Conservation (phyloP, 2,113 vertebrate genomes). For the Nannospalax galili region DNA sequence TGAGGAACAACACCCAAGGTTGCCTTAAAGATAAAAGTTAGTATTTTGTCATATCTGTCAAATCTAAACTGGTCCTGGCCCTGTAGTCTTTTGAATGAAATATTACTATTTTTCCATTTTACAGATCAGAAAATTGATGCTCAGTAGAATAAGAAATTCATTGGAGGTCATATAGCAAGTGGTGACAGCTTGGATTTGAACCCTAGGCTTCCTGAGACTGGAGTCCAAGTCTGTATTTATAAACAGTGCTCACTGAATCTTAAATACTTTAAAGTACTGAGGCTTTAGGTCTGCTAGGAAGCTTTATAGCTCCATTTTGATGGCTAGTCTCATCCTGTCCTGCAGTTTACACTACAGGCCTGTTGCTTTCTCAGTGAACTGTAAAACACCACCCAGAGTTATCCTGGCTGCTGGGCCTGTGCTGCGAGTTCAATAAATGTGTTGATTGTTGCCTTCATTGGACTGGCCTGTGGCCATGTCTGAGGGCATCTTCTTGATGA, state of each 20-base stretch:
- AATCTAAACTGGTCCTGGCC: neutral
- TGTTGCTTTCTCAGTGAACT: neutral
- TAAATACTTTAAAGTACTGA: neutral
- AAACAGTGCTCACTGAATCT: neutral
- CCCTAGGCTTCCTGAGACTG: neutral
- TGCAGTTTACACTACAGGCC: neutral
- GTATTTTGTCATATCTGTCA: neutral
- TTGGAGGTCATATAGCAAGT: neutral
- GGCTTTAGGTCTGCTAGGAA: neutral
- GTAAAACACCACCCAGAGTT: neutral
- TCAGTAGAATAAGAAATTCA: neutral
- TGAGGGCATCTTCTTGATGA: no score
- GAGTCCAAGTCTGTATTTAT: neutral
- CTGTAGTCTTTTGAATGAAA: neutral
- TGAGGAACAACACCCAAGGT: no score
- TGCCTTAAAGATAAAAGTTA: neutral
- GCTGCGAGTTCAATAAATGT: slow-evolving; percentile 5
- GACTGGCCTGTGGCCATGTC: no score
- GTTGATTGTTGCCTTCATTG: no score
- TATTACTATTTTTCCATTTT: slow-evolving; percentile 32
- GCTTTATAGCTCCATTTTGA: slow-evolving; percentile 4
- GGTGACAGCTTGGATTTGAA: slow-evolving; percentile 22
- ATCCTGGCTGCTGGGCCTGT: neutral
- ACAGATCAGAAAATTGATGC: slow-evolving; percentile 32
- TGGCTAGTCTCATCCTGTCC: neutral